Evolutionary conservation across 2,888 invertebrate genomes (phyloP).

Genomic region (Cacoxenus indagator): DNA sequence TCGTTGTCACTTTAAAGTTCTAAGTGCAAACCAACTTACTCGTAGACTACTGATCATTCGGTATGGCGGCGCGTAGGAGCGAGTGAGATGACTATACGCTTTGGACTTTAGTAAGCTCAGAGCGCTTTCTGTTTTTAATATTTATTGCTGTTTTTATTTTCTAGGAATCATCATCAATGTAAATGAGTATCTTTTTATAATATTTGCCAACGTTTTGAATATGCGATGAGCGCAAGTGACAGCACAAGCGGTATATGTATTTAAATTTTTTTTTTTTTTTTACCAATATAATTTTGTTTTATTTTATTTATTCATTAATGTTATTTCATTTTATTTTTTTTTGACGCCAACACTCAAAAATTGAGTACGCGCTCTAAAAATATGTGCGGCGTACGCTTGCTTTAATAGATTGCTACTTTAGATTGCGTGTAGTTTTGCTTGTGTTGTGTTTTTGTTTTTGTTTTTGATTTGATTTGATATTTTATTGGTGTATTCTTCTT

Average conservation of each 20-base stretch:
- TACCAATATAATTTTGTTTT: background rate
- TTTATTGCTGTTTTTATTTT: no score
- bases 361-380: slow-evolving; percentile 1
- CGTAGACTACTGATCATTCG: background rate
- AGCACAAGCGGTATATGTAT: background rate
- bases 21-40: background rate
- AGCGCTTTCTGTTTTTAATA: background rate
- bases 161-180: background rate
- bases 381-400: background rate
- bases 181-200: background rate
- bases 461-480: background rate
- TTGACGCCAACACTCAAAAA: background rate
- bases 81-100: background rate
- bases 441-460: background rate
- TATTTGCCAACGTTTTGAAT: slow-evolving; percentile 8
- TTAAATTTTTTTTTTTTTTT: background rate
- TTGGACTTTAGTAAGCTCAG: background rate
- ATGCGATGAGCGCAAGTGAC: background rate
- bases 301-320: background rate
- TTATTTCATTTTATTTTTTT: slow-evolving; percentile 1
- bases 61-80: background rate
- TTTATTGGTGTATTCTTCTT: background rate
- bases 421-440: background rate
- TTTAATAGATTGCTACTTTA: background rate
- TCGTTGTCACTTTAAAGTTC: background rate